Conservation (phyloP, 2,113 vertebrate species). For the Nymphicus hollandicus region DNA sequence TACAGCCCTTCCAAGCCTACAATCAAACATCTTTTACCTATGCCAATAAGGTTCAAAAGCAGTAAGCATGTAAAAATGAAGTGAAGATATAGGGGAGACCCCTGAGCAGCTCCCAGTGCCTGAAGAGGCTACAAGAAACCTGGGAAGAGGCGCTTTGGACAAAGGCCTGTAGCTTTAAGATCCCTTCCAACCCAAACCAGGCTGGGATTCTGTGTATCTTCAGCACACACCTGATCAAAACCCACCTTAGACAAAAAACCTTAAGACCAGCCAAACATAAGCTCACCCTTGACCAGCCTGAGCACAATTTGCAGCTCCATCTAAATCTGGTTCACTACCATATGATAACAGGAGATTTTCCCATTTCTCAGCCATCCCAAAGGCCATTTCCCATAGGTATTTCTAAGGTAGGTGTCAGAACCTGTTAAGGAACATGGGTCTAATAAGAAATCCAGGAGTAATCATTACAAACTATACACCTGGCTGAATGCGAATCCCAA, state of each 20-base stretch:
- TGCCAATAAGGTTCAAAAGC: not conserved
- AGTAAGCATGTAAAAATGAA: not conserved
- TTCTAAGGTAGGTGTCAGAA: accelerated
- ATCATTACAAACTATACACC: not conserved
- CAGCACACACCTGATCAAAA: not conserved
- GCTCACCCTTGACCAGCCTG: too few relatives aligned
- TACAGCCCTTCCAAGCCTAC: not conserved
- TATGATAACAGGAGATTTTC: accelerated
- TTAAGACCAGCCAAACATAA: not conserved
- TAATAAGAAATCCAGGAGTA: not conserved
- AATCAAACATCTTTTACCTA: not conserved
- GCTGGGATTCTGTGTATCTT: not conserved
- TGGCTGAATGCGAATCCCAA: not conserved
- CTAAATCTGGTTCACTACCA: accelerated
- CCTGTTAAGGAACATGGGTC: accelerated
- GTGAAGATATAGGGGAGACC: not conserved
- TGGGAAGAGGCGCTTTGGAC: not conserved
- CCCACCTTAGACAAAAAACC: not conserved
- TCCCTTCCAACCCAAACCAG: not conserved
- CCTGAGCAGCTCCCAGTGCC: not conserved
- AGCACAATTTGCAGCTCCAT: too few relatives aligned
- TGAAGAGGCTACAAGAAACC: not conserved
- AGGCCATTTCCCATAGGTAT: not conserved
- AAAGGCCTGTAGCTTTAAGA: not conserved
- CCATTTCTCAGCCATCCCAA: not conserved